Percentiles rank a stretch among this genome's conserved stretches.
These are phyloP conservation scores for Galendromus occidentalis DNA, from an alignment of 1,140 invertebrate species.

Conservation along the genomic window DNA sequence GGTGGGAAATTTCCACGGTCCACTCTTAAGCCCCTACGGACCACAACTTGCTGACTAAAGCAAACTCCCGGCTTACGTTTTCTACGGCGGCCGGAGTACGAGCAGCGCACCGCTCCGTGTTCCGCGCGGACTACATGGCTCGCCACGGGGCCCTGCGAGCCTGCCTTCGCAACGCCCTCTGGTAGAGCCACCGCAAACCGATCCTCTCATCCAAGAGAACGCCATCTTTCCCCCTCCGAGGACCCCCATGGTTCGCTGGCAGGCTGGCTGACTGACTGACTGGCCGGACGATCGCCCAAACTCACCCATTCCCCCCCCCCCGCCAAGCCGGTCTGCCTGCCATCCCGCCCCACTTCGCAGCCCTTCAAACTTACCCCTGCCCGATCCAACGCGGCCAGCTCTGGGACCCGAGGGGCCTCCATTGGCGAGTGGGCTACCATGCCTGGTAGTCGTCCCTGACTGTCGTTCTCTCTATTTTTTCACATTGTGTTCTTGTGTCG, in stretches of 20 bases:
- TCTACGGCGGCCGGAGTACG: not conserved
- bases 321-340: not conserved
- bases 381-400: no score
- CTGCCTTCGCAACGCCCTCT: not conserved
- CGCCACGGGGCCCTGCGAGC: not conserved
- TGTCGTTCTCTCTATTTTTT: no score
- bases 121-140: not conserved
- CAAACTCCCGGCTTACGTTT: no score
- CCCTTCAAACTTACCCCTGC: no score
- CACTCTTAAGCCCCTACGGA: no score
- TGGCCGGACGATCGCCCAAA: not conserved
- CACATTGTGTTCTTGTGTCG: no score
- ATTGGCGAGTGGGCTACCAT: no score
- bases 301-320: not conserved
- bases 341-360: not conserved
- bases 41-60: no score
- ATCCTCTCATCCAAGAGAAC: not conserved
- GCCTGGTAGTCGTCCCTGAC: no score
- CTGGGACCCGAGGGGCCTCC: no score
- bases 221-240: not conserved
- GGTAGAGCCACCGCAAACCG: not conserved
- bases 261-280: not conserved
- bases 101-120: constrained; percentile 10
- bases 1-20: no score
- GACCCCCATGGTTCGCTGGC: not conserved